Evolutionary conservation across 2,888 invertebrate genomes (phyloP).

Genomic region (Meteorus cinctellus): DNA sequence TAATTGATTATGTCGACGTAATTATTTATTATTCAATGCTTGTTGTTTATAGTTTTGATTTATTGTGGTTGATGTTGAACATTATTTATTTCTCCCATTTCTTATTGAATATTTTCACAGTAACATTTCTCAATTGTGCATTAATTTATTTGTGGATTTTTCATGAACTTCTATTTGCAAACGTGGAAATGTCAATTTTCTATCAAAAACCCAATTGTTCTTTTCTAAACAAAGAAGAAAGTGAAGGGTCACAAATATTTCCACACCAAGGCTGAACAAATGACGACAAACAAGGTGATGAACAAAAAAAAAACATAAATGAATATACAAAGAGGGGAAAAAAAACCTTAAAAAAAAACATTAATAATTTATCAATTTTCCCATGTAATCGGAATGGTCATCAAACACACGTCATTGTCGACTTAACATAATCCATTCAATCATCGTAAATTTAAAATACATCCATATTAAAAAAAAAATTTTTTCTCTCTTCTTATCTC

Average conservation of each 20-base stretch:
- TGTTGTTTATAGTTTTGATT: too few relatives aligned
- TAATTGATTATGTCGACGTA: too few relatives aligned
- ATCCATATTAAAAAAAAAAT: background rate
- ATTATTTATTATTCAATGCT: too few relatives aligned
- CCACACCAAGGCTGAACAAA: background rate
- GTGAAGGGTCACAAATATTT: constrained; percentile 20
- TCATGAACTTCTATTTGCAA: too few relatives aligned
- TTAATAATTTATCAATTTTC: background rate
- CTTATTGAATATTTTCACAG: too few relatives aligned
- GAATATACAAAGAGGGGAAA: background rate
- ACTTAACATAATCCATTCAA: constrained; percentile 3
- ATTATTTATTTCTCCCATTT: too few relatives aligned
- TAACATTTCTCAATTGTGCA: too few relatives aligned
- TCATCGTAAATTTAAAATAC: background rate
- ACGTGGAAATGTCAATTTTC: too few relatives aligned
- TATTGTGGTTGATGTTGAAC: too few relatives aligned
- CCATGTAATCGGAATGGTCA: background rate
- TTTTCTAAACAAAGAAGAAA: background rate
- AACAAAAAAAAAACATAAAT: background rate
- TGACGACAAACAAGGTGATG: background rate
- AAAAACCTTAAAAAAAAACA: background rate
- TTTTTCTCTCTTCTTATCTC: too few relatives aligned
- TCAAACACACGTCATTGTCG: background rate
- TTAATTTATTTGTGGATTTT: too few relatives aligned
- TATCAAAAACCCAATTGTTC: too few relatives aligned